phyloP scores from a whole-genome alignment of 2,797 vertebrate genomes.

The Hydrophis major region DNA sequence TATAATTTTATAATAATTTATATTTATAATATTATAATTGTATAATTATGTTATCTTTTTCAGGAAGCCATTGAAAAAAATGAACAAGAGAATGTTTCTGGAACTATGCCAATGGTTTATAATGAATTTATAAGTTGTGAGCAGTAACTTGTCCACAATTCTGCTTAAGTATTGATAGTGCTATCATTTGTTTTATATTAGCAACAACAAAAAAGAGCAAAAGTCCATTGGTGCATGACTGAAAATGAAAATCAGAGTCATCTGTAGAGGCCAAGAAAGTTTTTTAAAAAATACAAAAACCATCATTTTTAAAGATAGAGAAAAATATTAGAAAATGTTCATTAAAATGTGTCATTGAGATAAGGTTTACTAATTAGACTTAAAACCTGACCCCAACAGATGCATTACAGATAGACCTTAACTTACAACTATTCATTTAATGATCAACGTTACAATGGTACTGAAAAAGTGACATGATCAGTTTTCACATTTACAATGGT shows the following conservation, averaged over 20 bases:
- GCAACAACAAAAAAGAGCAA: not conserved
- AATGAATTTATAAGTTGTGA: not conserved
- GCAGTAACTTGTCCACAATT: not conserved
- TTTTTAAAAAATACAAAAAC: not conserved
- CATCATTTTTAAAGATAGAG: not conserved
- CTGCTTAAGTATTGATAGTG: not conserved
- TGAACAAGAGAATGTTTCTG: not conserved
- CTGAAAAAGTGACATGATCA: not conserved
- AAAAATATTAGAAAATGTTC: slow-evolving; percentile 53
- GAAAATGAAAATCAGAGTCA: not conserved
- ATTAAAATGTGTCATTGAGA: slow-evolving; percentile 47
- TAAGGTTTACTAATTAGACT: slow-evolving; percentile 33
- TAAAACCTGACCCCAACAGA: slow-evolving; percentile 54
- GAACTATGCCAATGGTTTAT: not conserved
- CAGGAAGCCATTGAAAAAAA: not conserved
- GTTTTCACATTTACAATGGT: not conserved
- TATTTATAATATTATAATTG: too few relatives aligned
- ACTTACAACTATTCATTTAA: not conserved
- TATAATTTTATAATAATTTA: too few relatives aligned
- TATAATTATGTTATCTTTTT: not conserved
- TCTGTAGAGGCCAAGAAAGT: not conserved
- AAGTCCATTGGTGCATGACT: not conserved
- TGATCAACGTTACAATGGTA: not conserved
- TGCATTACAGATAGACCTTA: slow-evolving; percentile 44
- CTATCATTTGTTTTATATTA: not conserved